Evolutionary conservation across 2,888 invertebrate species (phyloP).

Genomic region (Callosobruchus maculatus): DNA sequence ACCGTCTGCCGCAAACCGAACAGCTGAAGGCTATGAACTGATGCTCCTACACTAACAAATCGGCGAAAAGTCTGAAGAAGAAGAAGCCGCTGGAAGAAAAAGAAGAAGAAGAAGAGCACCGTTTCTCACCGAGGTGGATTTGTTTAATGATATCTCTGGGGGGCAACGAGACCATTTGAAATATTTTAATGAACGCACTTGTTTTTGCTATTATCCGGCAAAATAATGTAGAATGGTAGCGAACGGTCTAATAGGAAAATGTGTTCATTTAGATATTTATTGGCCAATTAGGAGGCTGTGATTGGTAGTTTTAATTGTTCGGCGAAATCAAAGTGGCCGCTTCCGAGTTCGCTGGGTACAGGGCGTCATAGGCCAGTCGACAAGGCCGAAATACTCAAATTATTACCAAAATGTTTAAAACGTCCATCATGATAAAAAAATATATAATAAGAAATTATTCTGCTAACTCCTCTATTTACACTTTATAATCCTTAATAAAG

Average conservation of each 20-base stretch:
- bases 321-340: background rate
- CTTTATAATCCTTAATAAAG: too few relatives aligned
- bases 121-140: background rate
- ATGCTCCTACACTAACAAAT: background rate
- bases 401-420: too few relatives aligned
- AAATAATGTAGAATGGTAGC: background rate
- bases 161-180: slow-evolving; percentile 7
- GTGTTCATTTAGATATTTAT: slow-evolving; percentile 30
- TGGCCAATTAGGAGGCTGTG: slow-evolving; percentile 23
- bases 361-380: too few relatives aligned
- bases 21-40: background rate
- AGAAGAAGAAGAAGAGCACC: background rate
- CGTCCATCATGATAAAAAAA: too few relatives aligned
- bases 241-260: slow-evolving; percentile 25
- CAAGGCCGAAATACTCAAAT: too few relatives aligned
- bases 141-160: background rate
- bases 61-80: background rate
- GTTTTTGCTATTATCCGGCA: slow-evolving; percentile 3
- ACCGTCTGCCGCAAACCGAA: too few relatives aligned
- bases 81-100: background rate
- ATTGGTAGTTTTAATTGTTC: slow-evolving; percentile 17
- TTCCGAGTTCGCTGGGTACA: background rate
- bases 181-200: slow-evolving; percentile 11
- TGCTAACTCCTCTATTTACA: too few relatives aligned
- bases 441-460: too few relatives aligned